Conservation (phyloP, 2,888 invertebrate species). For the Lasiommata megera region DNA sequence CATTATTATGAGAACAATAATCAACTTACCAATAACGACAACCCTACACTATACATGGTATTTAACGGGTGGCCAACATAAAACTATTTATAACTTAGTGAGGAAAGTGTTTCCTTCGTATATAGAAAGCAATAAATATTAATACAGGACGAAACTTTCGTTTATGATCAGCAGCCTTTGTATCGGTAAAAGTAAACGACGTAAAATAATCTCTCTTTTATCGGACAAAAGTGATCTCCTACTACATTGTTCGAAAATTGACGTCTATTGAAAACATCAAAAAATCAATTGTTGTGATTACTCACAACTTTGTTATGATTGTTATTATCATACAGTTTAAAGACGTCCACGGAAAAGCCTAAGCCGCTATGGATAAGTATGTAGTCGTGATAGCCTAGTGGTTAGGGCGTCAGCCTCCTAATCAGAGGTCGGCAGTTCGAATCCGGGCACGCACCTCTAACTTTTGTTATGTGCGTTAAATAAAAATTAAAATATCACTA, state of each 20-base stretch:
- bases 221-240: conserved; percentile 31
- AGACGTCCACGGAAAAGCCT: too few species aligned
- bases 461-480: too few species aligned
- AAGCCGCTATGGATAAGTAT: too few species aligned
- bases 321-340: too few species aligned
- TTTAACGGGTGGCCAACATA: conserved; percentile 69
- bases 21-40: neutral
- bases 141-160: conserved; percentile 67
- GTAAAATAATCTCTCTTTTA: conserved; percentile 46
- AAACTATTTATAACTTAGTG: conserved; percentile 71
- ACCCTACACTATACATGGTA: conserved; percentile 44
- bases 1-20: neutral
- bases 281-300: too few species aligned
- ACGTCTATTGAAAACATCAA: conserved; percentile 5
- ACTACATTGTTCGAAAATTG: conserved; percentile 22
- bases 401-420: too few species aligned
- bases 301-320: neutral
- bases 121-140: conserved; percentile 70
- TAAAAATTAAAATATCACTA: too few species aligned
- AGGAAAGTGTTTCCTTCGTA: conserved; percentile 59
- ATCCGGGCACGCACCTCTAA: too few species aligned
- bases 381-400: too few species aligned
- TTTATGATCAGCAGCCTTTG: conserved; percentile 54
- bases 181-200: conserved; percentile 47
- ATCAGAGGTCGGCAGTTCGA: too few species aligned